Percentiles rank a stretch among this genome's conserved stretches.
These are phyloP conservation scores for Isotomurus palustris DNA, from an alignment of 2,888 invertebrate genomes.

Conservation along the genomic window DNA sequence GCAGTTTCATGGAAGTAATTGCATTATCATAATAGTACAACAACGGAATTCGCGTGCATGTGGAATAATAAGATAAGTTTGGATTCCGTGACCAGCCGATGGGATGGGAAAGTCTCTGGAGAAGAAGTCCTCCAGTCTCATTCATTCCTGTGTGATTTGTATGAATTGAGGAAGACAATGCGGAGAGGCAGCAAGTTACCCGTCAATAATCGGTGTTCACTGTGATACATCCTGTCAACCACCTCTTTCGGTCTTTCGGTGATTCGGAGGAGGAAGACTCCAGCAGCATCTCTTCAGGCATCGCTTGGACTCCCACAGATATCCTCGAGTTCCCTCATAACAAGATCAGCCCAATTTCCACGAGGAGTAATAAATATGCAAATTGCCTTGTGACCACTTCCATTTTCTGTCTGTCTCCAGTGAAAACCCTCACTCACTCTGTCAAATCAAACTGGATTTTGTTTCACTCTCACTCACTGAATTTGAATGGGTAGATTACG, in stretches of 20 bases:
- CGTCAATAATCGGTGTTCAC: background rate
- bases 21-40: no score
- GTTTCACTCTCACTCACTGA: background rate
- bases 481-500: background rate
- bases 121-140: no score
- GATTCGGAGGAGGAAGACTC: no score
- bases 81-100: no score
- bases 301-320: background rate
- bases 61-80: no score
- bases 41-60: no score
- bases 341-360: constrained; percentile 1
- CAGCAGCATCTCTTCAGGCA: background rate
- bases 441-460: no score
- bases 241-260: background rate
- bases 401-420: background rate
- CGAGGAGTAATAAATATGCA: constrained; percentile 1
- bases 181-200: background rate
- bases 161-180: no score
- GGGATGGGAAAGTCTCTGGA: no score
- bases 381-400: background rate
- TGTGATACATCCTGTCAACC: background rate
- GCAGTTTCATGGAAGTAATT: no score
- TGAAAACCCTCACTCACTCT: no score
- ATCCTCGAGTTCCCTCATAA: background rate
- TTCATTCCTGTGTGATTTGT: no score